Evolutionary conservation across 2,888 invertebrate genomes (phyloP).

Genomic region (Phaonia tiefii): DNA sequence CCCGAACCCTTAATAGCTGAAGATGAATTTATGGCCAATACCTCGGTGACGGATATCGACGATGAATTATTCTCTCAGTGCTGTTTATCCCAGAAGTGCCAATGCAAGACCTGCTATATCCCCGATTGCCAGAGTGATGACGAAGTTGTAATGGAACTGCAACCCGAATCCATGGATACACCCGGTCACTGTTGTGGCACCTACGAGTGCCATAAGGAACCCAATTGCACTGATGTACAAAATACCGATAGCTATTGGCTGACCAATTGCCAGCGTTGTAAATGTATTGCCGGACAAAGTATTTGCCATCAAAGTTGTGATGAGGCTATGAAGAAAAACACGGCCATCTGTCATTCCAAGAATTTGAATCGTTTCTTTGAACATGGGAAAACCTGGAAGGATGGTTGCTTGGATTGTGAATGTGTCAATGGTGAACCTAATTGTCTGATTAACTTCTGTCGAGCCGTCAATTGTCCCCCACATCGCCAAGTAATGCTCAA

Average conservation of each 20-base stretch:
- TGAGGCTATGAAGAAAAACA: slow-evolving; percentile 72
- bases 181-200: slow-evolving; percentile 82
- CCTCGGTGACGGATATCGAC: slow-evolving; percentile 65
- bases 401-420: slow-evolving; percentile 77
- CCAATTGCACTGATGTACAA: slow-evolving; percentile 74
- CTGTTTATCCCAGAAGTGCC: slow-evolving; percentile 76
- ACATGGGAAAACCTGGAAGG: slow-evolving; percentile 78
- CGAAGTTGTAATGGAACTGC: slow-evolving; percentile 75
- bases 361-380: slow-evolving; percentile 74
- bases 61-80: slow-evolving; percentile 75
- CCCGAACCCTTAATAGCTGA: slow-evolving; percentile 49
- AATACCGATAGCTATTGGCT: slow-evolving; percentile 75
- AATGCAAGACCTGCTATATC: slow-evolving; percentile 78
- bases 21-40: slow-evolving; percentile 49
- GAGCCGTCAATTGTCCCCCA: slow-evolving; percentile 74
- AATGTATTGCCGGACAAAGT: slow-evolving; percentile 74
- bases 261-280: slow-evolving; percentile 76
- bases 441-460: slow-evolving; percentile 76
- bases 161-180: slow-evolving; percentile 74
- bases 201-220: slow-evolving; percentile 80
- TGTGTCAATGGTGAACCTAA: slow-evolving; percentile 77
- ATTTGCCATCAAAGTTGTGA: slow-evolving; percentile 78
- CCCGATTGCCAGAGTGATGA: slow-evolving; percentile 74
- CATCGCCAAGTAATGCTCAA: slow-evolving; percentile 74
- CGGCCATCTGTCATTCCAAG: slow-evolving; percentile 76